A percentile compares a stretch with the other conserved stretches of the same genome.
Evolutionary conservation across 2,797 vertebrate genomes (phyloP).

Genomic region (Moxostoma hubbsi): DNA sequence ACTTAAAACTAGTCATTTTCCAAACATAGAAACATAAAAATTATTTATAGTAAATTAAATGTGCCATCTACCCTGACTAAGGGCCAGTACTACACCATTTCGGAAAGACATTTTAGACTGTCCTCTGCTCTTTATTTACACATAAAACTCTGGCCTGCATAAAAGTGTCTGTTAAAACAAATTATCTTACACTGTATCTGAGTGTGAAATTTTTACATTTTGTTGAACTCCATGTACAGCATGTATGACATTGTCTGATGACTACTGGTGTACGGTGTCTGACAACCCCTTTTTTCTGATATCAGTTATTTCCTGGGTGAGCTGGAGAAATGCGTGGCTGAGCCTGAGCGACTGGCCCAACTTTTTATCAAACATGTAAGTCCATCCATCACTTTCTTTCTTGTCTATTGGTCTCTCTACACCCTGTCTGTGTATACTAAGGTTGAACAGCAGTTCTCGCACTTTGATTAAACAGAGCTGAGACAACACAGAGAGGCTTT

Average conservation of each 20-base stretch:
- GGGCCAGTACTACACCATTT: no score
- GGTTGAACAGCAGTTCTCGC: conserved; percentile 28
- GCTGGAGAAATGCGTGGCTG: conserved; percentile 97
- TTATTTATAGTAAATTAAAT: no score
- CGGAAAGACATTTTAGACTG: background rate
- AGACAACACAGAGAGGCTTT: conserved; percentile 53
- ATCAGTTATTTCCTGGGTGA: conserved; percentile 97
- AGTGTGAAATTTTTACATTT: background rate
- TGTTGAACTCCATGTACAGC: background rate
- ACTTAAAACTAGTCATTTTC: no score
- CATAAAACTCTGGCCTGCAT: background rate
- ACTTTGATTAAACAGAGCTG: conserved; percentile 52
- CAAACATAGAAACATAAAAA: no score
- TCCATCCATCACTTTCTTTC: conserved; percentile 39
- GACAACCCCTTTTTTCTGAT: conserved; percentile 30
- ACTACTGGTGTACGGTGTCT: conserved; percentile 2
- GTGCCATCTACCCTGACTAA: no score
- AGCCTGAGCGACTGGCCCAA: conserved; percentile 94
- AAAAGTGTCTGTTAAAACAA: conserved; percentile 13
- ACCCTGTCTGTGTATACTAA: conserved; percentile 4
- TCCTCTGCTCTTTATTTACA: background rate
- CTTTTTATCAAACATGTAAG: conserved; percentile 99
- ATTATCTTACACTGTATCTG: conserved; percentile 1
- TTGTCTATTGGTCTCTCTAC: background rate
- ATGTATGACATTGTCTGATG: background rate